phyloP scores from a whole-genome alignment of 2,888 invertebrate species.

The Drosophila limbata region DNA sequence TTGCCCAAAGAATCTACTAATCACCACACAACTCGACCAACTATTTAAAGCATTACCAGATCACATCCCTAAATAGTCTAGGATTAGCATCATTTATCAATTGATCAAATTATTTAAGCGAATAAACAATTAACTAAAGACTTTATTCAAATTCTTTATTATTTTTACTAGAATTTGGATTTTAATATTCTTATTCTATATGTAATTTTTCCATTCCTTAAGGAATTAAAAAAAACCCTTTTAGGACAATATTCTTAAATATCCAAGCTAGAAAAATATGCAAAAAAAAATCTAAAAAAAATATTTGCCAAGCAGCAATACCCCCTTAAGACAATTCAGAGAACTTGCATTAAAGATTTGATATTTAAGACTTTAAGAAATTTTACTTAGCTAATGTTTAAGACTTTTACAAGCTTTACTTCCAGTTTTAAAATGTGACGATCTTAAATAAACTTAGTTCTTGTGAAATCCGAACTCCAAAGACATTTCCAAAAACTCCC shows the following conservation, averaged over 20 bases:
- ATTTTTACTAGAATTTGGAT: neutral
- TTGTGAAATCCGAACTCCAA: neutral
- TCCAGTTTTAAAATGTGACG: too few relatives aligned
- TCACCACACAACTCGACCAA: constrained; percentile 48
- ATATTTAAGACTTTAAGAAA: neutral
- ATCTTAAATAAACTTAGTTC: too few relatives aligned
- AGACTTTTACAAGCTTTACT: neutral
- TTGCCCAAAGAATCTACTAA: constrained; percentile 30
- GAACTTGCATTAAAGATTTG: too few relatives aligned
- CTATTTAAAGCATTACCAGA: constrained; percentile 66
- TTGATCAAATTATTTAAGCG: constrained; percentile 47
- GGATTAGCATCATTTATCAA: constrained; percentile 30
- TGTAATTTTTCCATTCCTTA: too few relatives aligned
- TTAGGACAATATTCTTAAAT: too few relatives aligned
- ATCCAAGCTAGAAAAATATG: too few relatives aligned
- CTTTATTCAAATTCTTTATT: too few relatives aligned
- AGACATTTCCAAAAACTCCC: neutral
- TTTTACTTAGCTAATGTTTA: neutral
- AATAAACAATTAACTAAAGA: constrained; percentile 37
- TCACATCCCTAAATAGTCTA: constrained; percentile 32
- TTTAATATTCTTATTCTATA: neutral
- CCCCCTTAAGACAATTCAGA: too few relatives aligned
- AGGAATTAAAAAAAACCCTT: too few relatives aligned
- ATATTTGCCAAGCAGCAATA: too few relatives aligned
- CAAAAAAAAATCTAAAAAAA: too few relatives aligned